These are phyloP conservation scores for Xylota segnis DNA, from an alignment of 2,888 invertebrate genomes.

Conservation along the genomic window DNA sequence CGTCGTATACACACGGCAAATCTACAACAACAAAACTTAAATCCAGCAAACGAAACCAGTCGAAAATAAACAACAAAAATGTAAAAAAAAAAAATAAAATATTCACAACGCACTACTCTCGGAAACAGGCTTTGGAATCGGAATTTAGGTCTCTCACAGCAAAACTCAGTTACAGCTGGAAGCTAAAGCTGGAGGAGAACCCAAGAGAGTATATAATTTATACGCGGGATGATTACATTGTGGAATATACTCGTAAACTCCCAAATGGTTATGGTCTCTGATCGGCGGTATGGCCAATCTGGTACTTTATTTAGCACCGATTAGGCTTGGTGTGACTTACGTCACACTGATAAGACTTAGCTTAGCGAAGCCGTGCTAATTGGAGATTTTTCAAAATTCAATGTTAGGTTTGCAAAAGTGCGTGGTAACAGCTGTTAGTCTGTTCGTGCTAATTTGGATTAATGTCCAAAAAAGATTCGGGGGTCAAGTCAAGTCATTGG, in stretches of 20 bases:
- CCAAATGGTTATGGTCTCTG: not conserved
- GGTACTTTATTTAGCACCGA: not conserved
- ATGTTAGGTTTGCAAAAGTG: conserved; percentile 15
- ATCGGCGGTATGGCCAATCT: not conserved
- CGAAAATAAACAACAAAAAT: conserved; percentile 59
- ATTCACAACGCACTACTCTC: conserved; percentile 62
- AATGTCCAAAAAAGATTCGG: not conserved
- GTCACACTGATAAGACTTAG: conserved; percentile 14
- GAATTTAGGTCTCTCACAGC: conserved; percentile 63
- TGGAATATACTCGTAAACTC: conserved; percentile 2
- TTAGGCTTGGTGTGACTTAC: conserved; percentile 28
- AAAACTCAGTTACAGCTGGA: conserved; percentile 77
- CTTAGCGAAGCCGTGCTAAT: conserved; percentile 19
- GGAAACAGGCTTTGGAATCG: conserved; percentile 68
- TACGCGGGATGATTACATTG: conserved; percentile 6
- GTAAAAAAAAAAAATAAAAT: conserved; percentile 59
- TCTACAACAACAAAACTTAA: conserved; percentile 32
- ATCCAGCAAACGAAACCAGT: conserved; percentile 54
- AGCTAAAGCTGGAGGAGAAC: conserved; percentile 25
- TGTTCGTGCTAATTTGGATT: conserved; percentile 5
- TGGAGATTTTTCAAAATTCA: conserved; percentile 8
- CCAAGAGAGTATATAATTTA: not conserved
- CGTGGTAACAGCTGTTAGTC: conserved; percentile 2
- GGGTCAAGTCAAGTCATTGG: not conserved
- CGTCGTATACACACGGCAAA: not conserved